Evolutionary conservation across 1,140 invertebrate species (phyloP), one percentile per base, ranked within the genome.

Genomic region (Caerostris extrusa): DNA sequence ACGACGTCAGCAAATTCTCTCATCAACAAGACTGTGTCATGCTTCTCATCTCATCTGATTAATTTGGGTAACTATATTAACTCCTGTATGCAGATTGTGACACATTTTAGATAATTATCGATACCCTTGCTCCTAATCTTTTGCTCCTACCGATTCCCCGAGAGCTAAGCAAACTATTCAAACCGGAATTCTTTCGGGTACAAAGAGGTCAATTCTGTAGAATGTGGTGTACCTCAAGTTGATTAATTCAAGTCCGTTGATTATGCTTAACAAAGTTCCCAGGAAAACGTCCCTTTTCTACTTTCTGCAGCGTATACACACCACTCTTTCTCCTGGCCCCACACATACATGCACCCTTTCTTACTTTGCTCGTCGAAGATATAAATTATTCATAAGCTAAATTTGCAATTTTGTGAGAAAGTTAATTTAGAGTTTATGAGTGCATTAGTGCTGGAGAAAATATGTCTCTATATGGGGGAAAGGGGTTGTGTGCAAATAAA

Each of bases 341-440:
- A 69, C 60, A 12, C 64, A 17, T 14, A 56, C 55, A 6, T 19
- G 17, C 89, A 90, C 19, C 34, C 64, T 93, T 93, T 93, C 91
- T 93, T 93, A 71, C 82, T 87, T 92, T 85, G 81, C 90, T 92
- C 77, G 61, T 93, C 91, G 60, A 93, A 93, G 82, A 58, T 77
- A 93, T 93, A 71, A 93, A 93, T 93, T 93, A 93, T 93, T 67
- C 91, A 93, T 93, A 93, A 93, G 91, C 56, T 60, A 71, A 93
- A 93, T 93, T 86, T 93, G 91, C 83, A 93, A 93, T 93, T 93
- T 93, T 93, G 91, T 77, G 91, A 93, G 91, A 93, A 93, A 93
- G 91, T 93, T 93, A 93, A 93, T 93, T 93, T 93, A 93, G 91
- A 93, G 91, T 93, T 93, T 93, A 93, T 93, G 91, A 93, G 64